Evolutionary conservation across 2,797 vertebrate genomes (phyloP).

Genomic region (Sebastes diploproa): DNA sequence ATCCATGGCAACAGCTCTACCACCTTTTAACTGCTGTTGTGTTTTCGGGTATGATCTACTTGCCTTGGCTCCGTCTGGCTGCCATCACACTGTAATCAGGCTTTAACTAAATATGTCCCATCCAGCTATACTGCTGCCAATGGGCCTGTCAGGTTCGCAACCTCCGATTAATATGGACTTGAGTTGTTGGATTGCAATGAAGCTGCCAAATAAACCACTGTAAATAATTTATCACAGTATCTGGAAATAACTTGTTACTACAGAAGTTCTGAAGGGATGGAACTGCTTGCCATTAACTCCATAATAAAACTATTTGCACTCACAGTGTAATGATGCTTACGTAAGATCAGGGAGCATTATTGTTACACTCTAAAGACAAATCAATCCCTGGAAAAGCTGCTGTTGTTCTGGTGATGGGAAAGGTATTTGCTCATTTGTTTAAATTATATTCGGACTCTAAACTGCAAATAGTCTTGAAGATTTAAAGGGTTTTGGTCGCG

Average conservation of each 20-base stretch:
- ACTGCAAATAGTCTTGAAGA: not conserved
- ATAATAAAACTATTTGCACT: not conserved
- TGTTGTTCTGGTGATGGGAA: not conserved
- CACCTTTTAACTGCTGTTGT: slow-evolving; percentile 27
- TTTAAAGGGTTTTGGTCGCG: not conserved
- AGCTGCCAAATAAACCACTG: not conserved
- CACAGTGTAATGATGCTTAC: not conserved
- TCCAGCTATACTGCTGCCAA: not conserved
- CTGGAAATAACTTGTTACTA: not conserved
- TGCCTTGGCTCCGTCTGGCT: not conserved
- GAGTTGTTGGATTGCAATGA: not conserved
- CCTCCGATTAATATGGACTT: not conserved
- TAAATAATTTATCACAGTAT: not conserved
- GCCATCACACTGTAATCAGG: slow-evolving; percentile 7
- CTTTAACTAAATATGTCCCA: not conserved
- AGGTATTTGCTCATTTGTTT: not conserved
- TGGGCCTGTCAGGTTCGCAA: not conserved
- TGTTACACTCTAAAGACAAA: not conserved
- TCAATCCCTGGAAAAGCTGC: not conserved
- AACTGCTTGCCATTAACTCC: not conserved
- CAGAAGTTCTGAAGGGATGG: too few species aligned
- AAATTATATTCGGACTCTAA: not conserved
- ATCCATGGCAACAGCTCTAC: slow-evolving; percentile 65
- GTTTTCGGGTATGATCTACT: slow-evolving; percentile 34
- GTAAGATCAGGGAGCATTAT: not conserved